Evolutionary conservation across 2,888 invertebrate genomes (phyloP), one percentile per base, ranked within the genome.

Genomic region (Tenthredo mesomela): DNA sequence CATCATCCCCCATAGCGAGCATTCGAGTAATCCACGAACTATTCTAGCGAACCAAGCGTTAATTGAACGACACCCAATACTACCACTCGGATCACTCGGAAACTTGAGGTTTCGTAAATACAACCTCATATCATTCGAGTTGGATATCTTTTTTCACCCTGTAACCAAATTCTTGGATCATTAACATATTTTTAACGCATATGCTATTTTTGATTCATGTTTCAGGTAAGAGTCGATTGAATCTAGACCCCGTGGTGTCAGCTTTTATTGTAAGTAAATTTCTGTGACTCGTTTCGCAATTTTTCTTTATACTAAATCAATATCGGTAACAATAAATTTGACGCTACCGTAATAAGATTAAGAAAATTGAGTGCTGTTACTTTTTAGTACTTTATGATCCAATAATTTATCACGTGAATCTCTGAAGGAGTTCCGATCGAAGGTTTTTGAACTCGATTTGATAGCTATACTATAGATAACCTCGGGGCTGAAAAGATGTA

Each of bases 401-500:
- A 12, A 29, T 37, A 43, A 73, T 73, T 73, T 43, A 40, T 43
- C 25, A 77, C 15, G 47, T 50, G 50, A 29, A 47, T 50, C 29
- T 33, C 25, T 25, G 77, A 54, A 54, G 18, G 77, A 54, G 77
- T 77, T 50, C 9, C 54, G 77, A 50, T 29, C 5, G 77, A 25
- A 77, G 77, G 77, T 77, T 77, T 73, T 43, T 40, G 73, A 73
- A 73, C 73, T 73, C 73, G 43, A 73, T 73, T 73, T 21, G 40
- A 73, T 73, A 43, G 73, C 43, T 43, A 43, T 43, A 73, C 43
- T 12, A 43, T 43, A 43, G 50, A 50, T 43, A 43, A 77, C 77
- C 77, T 29, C 77, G 77, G 71, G 77, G 77, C 77, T 40, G 37
- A 80, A 80, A 77, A 61, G 61, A 80, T 80, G 40, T 61, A 58